phyloP scores from a whole-genome alignment of 2,113 vertebrate genomes.

The Prinia subflava region DNA sequence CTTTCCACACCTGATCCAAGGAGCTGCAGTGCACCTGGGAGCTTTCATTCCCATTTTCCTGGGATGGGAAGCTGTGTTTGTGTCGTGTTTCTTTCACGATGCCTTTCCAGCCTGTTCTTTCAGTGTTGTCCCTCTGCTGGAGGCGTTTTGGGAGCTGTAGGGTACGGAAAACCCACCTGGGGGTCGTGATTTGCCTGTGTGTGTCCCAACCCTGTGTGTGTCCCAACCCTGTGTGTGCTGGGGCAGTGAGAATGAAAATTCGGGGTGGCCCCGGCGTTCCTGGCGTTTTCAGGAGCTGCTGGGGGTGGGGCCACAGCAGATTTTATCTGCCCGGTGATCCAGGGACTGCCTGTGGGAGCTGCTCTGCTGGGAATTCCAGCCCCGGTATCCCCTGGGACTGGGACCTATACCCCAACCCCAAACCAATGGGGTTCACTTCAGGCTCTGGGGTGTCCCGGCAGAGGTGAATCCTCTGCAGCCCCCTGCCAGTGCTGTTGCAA shows the following conservation, averaged over 20 bases:
- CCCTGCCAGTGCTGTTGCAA: neutral
- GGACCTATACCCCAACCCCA: neutral
- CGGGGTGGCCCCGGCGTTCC: neutral
- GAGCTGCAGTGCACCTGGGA: neutral
- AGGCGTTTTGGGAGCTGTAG: neutral
- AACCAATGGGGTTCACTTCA: neutral
- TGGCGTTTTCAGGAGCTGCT: neutral
- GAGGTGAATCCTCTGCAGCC: neutral
- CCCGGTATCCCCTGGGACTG: too few relatives aligned
- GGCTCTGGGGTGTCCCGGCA: neutral
- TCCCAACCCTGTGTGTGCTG: neutral
- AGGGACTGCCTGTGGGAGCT: neutral
- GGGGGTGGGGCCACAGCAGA: neutral
- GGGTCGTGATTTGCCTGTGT: neutral
- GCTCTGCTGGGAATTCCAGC: neutral
- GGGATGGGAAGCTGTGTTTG: neutral
- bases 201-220: neutral
- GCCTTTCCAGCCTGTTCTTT: neutral
- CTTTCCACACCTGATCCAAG: neutral
- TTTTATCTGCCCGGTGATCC: neutral
- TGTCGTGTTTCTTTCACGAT: neutral
- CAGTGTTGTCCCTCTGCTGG: neutral
- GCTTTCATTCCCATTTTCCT: fast-evolving
- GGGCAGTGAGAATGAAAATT: slow-evolving; percentile 16
- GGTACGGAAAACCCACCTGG: neutral